Percentiles rank a stretch among this genome's conserved stretches.
phyloP scores from a whole-genome alignment of 2,888 invertebrate genomes.

The Aproaerema taeniolella region DNA sequence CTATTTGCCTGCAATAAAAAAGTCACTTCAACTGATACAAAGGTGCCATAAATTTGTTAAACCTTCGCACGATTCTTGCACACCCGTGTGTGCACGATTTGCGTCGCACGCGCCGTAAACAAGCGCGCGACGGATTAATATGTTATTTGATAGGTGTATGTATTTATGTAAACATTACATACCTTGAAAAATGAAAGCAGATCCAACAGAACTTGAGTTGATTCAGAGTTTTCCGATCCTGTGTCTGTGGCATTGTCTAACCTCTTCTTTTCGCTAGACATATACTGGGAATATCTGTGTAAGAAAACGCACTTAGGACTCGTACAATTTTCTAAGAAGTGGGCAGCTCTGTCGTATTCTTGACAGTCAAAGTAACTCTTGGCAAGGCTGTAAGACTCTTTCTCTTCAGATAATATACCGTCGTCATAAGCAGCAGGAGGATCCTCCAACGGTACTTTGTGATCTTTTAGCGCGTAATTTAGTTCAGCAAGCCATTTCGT shows the following conservation, averaged over 20 bases:
- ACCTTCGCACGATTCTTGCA: too few relatives aligned
- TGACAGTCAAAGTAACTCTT: constrained; percentile 93
- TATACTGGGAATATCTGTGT: constrained; percentile 89
- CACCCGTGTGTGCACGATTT: too few relatives aligned
- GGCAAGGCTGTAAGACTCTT: constrained; percentile 85
- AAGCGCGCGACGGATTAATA: too few relatives aligned
- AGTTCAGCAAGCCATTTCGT: constrained; percentile 94
- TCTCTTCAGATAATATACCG: constrained; percentile 77
- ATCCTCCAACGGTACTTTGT: constrained; percentile 77
- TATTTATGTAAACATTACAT: too few relatives aligned
- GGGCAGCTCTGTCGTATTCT: constrained; percentile 93
- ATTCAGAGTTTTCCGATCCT: constrained; percentile 57
- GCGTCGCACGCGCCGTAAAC: too few relatives aligned
- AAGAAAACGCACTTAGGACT: constrained; percentile 88
- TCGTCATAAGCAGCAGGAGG: constrained; percentile 50
- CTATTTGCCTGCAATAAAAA: constrained; percentile 70
- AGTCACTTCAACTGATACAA: background rate
- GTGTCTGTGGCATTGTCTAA: constrained; percentile 82
- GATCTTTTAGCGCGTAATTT: constrained; percentile 84
- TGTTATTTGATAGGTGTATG: too few relatives aligned
- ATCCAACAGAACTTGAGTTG: constrained; percentile 62
- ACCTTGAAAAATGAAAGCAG: constrained; percentile 67
- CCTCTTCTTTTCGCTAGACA: constrained; percentile 93
- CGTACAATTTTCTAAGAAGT: constrained; percentile 84
- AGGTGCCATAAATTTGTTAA: too few relatives aligned